Evolutionary conservation across 2,888 invertebrate species (phyloP), one percentile per base, ranked within the genome.

Genomic region (Macaria notata): DNA sequence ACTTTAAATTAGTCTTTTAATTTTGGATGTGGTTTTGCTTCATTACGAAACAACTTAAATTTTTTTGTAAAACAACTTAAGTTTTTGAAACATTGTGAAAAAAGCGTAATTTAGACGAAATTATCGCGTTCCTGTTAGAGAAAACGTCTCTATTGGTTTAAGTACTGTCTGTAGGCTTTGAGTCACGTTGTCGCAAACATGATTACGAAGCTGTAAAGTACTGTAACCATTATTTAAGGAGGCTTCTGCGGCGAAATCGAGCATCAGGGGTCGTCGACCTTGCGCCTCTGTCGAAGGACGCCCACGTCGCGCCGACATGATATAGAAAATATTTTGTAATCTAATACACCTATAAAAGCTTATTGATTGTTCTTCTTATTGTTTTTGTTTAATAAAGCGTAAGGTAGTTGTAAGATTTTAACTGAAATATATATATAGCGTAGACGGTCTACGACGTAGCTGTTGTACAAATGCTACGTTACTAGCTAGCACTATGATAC

Each of bases 211-310:
- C 67, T 63, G 64, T 71, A 73, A 52, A 53, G 51, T 56, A 45
- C 47, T 56, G 44, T 45, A 56, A 31, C 38, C 72, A 70, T 76
- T 77, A 76, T 79, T 76, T 72, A 72, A 64, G 63, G 64, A 65
- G 66, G 63, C 61, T 66, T 65, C 66, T 69, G 56, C 53, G 60
- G 56, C 59, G 58, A 70, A 76, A 76, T 73, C 67, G 73, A 71
- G 73, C 73, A 73, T 70, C 64, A 70, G 65, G 69, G 79, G 76
- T 79, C 77, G 62, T 69, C 71, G 79, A 75, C 77, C 69, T 64
- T 54, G 50, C 56, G 66, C 71, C 72, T 54, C 49, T 33, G 9
- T 36, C 44, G 47, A 49, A 66, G 48, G 55, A 47, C 64, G 67
- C 71, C 67, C 56, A 59, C 59, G 64, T 65, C 70, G 68, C 66